Percentiles rank a stretch among this genome's conserved stretches.
These are phyloP conservation scores for Nasonia oneida DNA, from an alignment of 2,888 invertebrate species.

Conservation along the genomic window DNA sequence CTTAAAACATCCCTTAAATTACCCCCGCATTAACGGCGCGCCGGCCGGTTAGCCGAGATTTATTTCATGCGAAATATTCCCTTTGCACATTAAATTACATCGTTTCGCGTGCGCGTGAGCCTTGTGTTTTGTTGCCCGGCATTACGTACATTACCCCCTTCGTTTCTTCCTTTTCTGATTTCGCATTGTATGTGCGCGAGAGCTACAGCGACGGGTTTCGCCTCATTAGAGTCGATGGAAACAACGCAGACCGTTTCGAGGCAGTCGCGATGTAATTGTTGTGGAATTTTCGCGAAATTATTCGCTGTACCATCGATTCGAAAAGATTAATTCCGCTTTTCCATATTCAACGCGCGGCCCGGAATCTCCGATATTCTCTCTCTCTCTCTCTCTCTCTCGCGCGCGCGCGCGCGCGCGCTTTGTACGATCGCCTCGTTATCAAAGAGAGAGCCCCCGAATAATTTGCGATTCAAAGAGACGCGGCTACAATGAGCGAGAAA, in stretches of 20 bases:
- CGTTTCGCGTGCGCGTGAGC: constrained; percentile 54
- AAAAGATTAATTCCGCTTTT: constrained; percentile 46
- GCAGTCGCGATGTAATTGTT: no score
- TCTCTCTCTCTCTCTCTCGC: no score
- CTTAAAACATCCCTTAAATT: constrained; percentile 79
- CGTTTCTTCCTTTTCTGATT: constrained; percentile 12
- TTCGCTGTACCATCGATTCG: background rate
- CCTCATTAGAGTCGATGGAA: constrained; percentile 51
- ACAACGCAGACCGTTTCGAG: background rate
- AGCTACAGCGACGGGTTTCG: background rate
- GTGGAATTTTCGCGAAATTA: background rate
- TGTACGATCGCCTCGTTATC: constrained; percentile 66
- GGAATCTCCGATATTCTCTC: no score
- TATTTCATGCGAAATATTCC: constrained; percentile 78
- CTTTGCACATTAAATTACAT: constrained; percentile 73
- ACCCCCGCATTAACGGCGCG: constrained; percentile 72
- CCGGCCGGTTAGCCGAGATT: constrained; percentile 76
- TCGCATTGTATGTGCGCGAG: background rate
- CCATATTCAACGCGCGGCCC: constrained; percentile 53
- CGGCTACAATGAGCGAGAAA: constrained; percentile 5
- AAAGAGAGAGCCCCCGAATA: constrained; percentile 55
- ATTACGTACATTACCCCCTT: background rate
- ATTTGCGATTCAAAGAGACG: constrained; percentile 58
- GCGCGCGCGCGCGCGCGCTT: no score
- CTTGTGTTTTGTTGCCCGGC: constrained; percentile 14